Conservation (phyloP, 92 coral and sea anemone species). For the Zoanthus sociatus region DNA sequence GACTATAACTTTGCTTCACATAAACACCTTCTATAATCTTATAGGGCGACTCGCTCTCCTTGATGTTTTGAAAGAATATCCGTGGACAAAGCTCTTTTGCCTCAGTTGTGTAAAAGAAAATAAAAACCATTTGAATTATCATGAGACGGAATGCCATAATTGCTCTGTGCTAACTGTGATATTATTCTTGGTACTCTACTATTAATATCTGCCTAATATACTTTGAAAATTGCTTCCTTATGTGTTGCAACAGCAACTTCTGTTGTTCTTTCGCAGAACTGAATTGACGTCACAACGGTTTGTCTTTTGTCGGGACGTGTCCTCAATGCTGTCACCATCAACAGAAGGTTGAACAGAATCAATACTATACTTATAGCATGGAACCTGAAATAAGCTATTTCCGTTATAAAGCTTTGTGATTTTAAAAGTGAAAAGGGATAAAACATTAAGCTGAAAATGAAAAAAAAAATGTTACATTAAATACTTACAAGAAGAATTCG, state of each 20-base stretch:
- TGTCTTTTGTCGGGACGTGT: too few relatives aligned
- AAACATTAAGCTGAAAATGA: too few relatives aligned
- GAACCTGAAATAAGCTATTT: too few relatives aligned
- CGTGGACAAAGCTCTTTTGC: conserved; percentile 62
- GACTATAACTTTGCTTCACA: conserved; percentile 49
- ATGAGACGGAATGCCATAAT: background rate
- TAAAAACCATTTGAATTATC: background rate
- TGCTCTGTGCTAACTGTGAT: background rate
- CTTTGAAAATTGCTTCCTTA: background rate
- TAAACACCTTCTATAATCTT: conserved; percentile 78
- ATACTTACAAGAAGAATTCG: too few relatives aligned
- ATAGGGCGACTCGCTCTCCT: conserved; percentile 66
- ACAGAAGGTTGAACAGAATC: too few relatives aligned
- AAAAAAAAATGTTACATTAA: too few relatives aligned
- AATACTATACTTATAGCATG: too few relatives aligned
- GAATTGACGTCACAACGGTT: background rate
- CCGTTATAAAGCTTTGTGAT: too few relatives aligned
- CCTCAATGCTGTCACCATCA: too few relatives aligned
- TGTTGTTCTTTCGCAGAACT: background rate
- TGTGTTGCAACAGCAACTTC: background rate
- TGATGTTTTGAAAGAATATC: conserved; percentile 73
- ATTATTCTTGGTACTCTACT: background rate
- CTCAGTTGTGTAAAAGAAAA: background rate
- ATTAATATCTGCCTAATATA: background rate
- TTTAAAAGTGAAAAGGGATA: too few relatives aligned